Evolutionary conservation across 2,113 vertebrate genomes (phyloP), one percentile per base, ranked within the genome.

Genomic region (Chascanopsetta lugubris): DNA sequence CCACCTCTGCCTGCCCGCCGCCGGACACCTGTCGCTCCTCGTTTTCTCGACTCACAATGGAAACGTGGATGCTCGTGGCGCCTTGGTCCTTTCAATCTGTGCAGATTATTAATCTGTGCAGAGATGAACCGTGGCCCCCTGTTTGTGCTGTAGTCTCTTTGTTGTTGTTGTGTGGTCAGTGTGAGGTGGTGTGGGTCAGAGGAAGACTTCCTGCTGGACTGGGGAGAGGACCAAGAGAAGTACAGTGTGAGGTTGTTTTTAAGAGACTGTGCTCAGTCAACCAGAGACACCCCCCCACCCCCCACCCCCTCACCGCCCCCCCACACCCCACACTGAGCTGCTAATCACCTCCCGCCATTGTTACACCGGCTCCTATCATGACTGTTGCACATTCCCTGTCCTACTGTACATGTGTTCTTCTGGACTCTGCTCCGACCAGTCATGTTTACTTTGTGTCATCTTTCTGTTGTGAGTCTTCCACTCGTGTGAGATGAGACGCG

Each of bases 161-260:
- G 26, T 58, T 69, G 65, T 58, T 69, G 65, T 78, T 63, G 64
- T 59, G 72, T 57, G 72, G 77, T 84, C 74, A 77, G 64, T 6
- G 61, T 10, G 32, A 47, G 66, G 69, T 59, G 3, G 2, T 55
- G 43, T 32, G 59, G 75, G 65, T 74, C 58, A 47, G 47, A n/a
- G 0, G 53, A n/a, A 0, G 53, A 46, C 64, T 48, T 71, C 36
- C 38, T 48, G 54, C 26, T 17, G 46, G 2, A 53, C 47, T n/a
- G 34, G 0, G 45, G 2, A 60, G 56, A 68, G 54, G 56, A 56
- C 59, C 67, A 2, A 60, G 56, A 68, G 54, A 60, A 56, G 55
- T 70, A 2, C 3, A 40, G 73, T 34, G 59, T 22, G 18, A 48
- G 61, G 46, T 72, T 77, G 72, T 55, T 64, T 77, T 65, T 69